Conservation (phyloP, 2,797 vertebrate genomes). For the Sebastes vulpes region DNA sequence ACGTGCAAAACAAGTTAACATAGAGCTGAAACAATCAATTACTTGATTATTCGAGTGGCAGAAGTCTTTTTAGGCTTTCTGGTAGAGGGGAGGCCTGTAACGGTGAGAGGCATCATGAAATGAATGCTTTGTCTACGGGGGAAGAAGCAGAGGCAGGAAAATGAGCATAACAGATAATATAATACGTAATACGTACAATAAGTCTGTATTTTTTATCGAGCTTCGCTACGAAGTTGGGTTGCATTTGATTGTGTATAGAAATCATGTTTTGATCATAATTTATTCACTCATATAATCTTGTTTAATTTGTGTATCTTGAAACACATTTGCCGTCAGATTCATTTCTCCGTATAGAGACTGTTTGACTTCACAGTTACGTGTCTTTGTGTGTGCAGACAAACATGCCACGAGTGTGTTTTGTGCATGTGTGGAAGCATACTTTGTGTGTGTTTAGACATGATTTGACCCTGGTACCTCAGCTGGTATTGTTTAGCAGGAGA, state of each 20-base stretch:
- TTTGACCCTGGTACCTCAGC: slow-evolving; percentile 42
- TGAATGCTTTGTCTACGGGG: too few species aligned
- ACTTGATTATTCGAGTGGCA: too few species aligned
- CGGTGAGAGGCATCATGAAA: too few species aligned
- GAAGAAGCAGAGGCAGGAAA: too few species aligned
- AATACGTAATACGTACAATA: neutral
- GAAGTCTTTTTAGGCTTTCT: too few species aligned
- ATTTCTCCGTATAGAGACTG: neutral
- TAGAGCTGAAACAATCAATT: too few species aligned
- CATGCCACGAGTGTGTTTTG: neutral
- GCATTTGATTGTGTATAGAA: neutral
- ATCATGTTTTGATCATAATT: neutral
- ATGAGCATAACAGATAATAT: too few species aligned
- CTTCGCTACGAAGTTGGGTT: neutral
- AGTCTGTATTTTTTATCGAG: neutral
- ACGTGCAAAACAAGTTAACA: too few species aligned
- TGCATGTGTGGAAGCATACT: neutral
- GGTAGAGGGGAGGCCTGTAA: too few species aligned
- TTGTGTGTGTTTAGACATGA: neutral
- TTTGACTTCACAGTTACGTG: neutral
- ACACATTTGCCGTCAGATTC: too few species aligned
- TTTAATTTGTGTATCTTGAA: neutral
- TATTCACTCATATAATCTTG: too few species aligned
- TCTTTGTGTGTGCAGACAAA: neutral
- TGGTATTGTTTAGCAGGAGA: slow-evolving; percentile 61